Evolutionary conservation across 2,113 vertebrate genomes (phyloP).

Genomic region (Osmerus mordax): DNA sequence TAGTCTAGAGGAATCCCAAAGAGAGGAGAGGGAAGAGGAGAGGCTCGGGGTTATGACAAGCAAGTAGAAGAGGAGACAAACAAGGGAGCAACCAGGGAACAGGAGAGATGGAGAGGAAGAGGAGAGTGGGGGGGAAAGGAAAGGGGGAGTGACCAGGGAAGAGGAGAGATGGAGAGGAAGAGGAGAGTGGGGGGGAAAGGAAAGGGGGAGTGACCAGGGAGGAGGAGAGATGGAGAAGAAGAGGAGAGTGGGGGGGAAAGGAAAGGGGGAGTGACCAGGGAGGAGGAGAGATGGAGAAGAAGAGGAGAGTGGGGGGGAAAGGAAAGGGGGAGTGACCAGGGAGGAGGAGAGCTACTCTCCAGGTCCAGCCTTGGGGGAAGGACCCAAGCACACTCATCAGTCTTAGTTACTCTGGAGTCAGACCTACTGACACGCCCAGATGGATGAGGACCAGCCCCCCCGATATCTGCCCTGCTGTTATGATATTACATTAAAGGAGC

Average conservation of each 20-base stretch:
- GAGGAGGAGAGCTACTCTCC: slow-evolving; percentile 34
- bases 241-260: background rate
- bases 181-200: too few relatives aligned
- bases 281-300: background rate
- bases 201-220: background rate
- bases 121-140: background rate
- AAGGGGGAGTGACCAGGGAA: background rate
- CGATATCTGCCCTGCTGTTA: slow-evolving; percentile 55
- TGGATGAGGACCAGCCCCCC: slow-evolving; percentile 32
- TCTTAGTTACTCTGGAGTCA: slow-evolving; percentile 72
- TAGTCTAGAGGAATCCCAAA: slow-evolving; percentile 35
- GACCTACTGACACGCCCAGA: slow-evolving; percentile 58
- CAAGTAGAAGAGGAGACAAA: slow-evolving; percentile 9
- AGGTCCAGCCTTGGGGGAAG: slow-evolving; percentile 43
- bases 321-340: background rate
- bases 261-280: slow-evolving; percentile 9
- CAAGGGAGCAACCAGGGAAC: slow-evolving; percentile 43
- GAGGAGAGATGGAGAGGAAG: slow-evolving; percentile 7
- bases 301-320: background rate
- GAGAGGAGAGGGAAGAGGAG: background rate
- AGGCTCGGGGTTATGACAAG: background rate
- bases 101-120: slow-evolving; percentile 4
- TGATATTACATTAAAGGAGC: slow-evolving; percentile 66
- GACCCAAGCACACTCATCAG: slow-evolving; percentile 64
- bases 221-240: slow-evolving; percentile 14